phyloP scores from a whole-genome alignment of 2,888 invertebrate genomes.

The Pristionchus fissidentatus region DNA sequence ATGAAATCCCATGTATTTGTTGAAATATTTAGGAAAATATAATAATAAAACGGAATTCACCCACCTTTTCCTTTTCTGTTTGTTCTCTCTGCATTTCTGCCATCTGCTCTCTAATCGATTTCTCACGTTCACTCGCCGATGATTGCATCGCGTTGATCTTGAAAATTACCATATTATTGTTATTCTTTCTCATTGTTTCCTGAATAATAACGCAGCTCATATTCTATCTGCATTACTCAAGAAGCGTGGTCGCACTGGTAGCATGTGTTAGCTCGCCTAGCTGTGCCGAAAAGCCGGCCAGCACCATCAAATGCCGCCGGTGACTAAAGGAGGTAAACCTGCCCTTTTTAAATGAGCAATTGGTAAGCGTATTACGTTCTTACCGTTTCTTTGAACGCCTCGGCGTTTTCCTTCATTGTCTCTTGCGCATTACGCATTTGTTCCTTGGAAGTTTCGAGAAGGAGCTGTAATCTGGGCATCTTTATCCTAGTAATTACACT shows the following conservation, averaged over 20 bases:
- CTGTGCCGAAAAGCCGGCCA: no score
- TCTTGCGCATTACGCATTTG: background rate
- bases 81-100: background rate
- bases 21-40: background rate
- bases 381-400: constrained; percentile 6
- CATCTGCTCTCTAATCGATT: background rate
- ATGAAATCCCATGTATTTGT: no score
- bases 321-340: no score
- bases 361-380: no score
- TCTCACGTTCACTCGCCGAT: background rate
- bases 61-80: background rate
- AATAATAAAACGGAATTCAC: background rate
- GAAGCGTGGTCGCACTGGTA: no score
- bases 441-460: background rate
- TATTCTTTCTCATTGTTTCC: background rate
- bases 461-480: no score
- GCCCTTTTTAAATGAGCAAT: no score
- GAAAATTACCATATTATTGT: background rate
- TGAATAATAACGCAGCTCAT: no score
- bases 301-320: no score
- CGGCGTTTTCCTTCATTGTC: background rate
- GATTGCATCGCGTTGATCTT: constrained; percentile 20
- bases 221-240: no score
- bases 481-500: no score
- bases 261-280: no score